Evolutionary conservation across 2,797 vertebrate species (phyloP), one percentile per base, ranked within the genome.

Genomic region (Octomys mimax): DNA sequence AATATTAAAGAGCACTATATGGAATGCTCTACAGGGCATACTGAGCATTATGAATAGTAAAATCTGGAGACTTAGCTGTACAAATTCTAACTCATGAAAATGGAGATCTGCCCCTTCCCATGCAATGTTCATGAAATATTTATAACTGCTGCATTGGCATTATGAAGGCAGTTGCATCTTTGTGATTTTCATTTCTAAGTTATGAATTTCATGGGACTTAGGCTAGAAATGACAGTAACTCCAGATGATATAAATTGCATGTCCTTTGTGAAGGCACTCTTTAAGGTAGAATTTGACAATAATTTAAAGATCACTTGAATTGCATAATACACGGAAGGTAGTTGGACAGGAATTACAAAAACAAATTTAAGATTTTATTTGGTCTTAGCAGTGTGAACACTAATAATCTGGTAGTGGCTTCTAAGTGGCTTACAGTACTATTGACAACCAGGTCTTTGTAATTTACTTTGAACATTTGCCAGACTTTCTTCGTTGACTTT

Each of bases 191-290:
- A 98, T 98, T 98, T 97, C 92, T 97, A 96, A 98, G 97, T 96
- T 98, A 97, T 98, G 98, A 98, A 98, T 98, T 98, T 98, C 98
- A 98, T 96, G 97, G 98, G 97, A 97, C 95, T 97, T 96, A 96
- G 77, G 39, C 26, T 96, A 98, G 96, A 98, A 98, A 97, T 92
- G 95, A 98, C 93, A 98, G 95, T 96, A 92, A 89, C 73, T 97
- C 92, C 19, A 95, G 97, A 98, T 97, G 96, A 96, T 93, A 96
- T 84, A 85, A 98, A 97, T 91, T 98, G 96, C 93, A 92, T 77
- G 97, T 94, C 64, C 94, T 96, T 98, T 97, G 95, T 97, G 96
- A 95, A 97, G 96, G 96, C 94, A 94, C 92, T 97, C 94, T 96
- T 96, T 92, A 95, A 97, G 79, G 90, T 68, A 93, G 97, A 97